phyloP scores from a whole-genome alignment of 2,888 invertebrate genomes.

The Pycnomerus fuliginosus region DNA sequence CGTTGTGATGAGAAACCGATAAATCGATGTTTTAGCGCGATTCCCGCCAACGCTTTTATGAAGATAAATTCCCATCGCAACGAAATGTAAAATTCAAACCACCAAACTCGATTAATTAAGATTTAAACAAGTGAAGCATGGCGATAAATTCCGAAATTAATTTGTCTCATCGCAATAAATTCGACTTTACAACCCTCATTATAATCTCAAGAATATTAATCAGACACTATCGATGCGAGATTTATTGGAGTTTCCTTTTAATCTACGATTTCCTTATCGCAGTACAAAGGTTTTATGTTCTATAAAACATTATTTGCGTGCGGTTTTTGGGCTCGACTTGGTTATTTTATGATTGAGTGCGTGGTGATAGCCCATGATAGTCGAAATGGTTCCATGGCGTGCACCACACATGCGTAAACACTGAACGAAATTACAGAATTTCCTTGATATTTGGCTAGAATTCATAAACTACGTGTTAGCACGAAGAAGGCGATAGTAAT shows the following conservation, averaged over 20 bases:
- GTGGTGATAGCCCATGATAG: slow-evolving; percentile 33
- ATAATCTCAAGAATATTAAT: slow-evolving; percentile 28
- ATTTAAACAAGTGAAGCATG: slow-evolving; percentile 2
- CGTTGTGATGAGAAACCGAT: no score
- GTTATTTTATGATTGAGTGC: slow-evolving; percentile 28
- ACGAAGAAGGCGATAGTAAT: slow-evolving; percentile 26
- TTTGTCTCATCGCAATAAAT: slow-evolving; percentile 27
- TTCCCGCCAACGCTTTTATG: no score
- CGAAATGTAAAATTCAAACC: no score
- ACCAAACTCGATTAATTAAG: slow-evolving; percentile 3
- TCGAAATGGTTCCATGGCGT: slow-evolving; percentile 29
- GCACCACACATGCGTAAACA: slow-evolving; percentile 31
- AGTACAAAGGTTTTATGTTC: slow-evolving; percentile 19
- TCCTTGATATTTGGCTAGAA: slow-evolving; percentile 21
- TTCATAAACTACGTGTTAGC: slow-evolving; percentile 24
- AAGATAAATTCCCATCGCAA: no score
- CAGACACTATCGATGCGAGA: slow-evolving; percentile 15
- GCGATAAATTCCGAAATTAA: slow-evolving; percentile 31
- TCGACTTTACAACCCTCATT: slow-evolving; percentile 18
- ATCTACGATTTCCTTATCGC: slow-evolving; percentile 20
- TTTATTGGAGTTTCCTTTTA: slow-evolving; percentile 13
- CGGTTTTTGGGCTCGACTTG: slow-evolving; percentile 16
- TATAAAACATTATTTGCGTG: slow-evolving; percentile 23
- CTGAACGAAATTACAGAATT: slow-evolving; percentile 24
- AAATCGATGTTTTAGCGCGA: no score